A percentile compares a stretch with the other conserved stretches of the same genome.
Evolutionary conservation across 2,113 vertebrate species (phyloP).

Genomic region (Nycticorax nycticorax): DNA sequence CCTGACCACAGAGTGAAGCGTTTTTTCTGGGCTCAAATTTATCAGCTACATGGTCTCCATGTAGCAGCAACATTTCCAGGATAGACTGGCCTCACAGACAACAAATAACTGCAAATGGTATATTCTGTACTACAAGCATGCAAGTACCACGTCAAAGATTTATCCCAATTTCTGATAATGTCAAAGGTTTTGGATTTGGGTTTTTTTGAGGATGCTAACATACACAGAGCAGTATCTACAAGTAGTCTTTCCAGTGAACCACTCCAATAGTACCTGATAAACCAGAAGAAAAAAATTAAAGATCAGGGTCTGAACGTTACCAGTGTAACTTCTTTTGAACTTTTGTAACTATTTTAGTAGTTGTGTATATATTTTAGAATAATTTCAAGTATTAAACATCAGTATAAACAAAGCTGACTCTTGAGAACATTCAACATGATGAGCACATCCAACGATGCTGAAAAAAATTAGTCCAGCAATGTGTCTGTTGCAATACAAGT

Average conservation of each 20-base stretch:
- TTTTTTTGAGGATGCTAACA: background rate
- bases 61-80: background rate
- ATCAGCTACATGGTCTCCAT: background rate
- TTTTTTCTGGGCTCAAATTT: background rate
- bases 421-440: background rate
- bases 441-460: background rate
- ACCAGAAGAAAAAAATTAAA: background rate
- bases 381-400: background rate
- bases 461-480: background rate
- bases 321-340: background rate
- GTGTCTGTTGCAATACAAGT: background rate
- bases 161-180: background rate
- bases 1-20: background rate
- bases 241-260: background rate
- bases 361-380: background rate
- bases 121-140: background rate
- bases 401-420: background rate
- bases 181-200: background rate
- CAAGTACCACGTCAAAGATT: background rate
- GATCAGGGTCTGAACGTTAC: background rate
- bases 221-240: background rate
- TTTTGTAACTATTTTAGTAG: background rate
- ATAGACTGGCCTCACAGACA: background rate
- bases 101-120: background rate
- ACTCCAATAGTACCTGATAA: background rate